Evolutionary conservation across 2,888 invertebrate species (phyloP), one percentile per base, ranked within the genome.

Genomic region (Yponomeuta cagnagella): DNA sequence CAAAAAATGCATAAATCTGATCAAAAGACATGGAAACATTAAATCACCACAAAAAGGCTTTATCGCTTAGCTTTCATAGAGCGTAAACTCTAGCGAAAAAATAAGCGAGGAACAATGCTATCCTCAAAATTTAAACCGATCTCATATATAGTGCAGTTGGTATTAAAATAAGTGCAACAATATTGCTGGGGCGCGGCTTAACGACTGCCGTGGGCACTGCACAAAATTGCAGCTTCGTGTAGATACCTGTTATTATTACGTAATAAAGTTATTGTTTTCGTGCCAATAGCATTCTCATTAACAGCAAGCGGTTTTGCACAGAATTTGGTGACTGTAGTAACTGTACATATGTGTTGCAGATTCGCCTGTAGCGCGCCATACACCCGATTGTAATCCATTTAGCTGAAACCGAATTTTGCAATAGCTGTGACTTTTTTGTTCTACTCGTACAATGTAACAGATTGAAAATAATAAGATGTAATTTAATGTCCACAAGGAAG

Each of bases 211-310:
- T 30, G 33, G 12, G 52, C 58, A 52, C 33, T 52, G 69, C 69
- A 63, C 69, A 30, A 69, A 69, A 69, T 69, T 69, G 69, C 69
- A 10, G 30, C 69, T 58, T 15, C 15, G 52, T 58, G 52, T 58
- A 58, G 15, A 12, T 15, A 58, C 52, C 52, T 58, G 15, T 58
- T 52, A 69, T 69, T 63, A 69, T 58, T 58, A 58, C 33, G 69
- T 52, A 69, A 63, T 69, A 63, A 69, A 63, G 30, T 52, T 69
- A 63, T 69, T 69, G 58, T 69, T 69, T 69, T 69, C 69, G 33
- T 69, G 23, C 43, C 69, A 52, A 69, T 69, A 69, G 31, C 58
- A 69, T 69, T 31, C 31, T 52, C 52, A 33, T 69, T 58, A 65
- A 65, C 65, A 58, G 52, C 52, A 58, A 58, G 15, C 52, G 12